phyloP scores from a whole-genome alignment of 2,797 vertebrate species.

The Halcyon badia region DNA sequence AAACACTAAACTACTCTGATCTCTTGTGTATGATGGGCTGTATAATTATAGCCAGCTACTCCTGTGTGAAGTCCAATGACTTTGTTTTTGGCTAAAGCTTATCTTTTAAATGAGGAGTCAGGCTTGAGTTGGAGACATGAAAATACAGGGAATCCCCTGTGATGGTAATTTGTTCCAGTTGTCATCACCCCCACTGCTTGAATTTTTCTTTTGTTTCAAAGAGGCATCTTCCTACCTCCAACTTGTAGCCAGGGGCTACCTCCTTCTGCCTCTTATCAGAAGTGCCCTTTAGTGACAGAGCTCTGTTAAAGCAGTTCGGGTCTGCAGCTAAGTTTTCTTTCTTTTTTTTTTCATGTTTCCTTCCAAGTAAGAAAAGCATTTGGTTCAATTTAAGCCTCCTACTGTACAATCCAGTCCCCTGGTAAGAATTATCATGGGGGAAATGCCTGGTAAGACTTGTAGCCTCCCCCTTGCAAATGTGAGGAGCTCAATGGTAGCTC shows the following conservation, averaged over 20 bases:
- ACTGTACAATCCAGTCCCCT: neutral
- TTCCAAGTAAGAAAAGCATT: neutral
- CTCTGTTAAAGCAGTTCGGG: neutral
- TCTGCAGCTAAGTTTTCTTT: neutral
- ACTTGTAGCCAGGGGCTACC: neutral
- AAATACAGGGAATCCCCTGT: conserved; percentile 54
- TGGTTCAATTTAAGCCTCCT: neutral
- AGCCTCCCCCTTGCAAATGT: fast-evolving
- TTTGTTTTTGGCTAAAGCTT: conserved; percentile 27
- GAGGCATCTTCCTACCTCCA: neutral
- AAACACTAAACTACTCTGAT: conserved; percentile 26
- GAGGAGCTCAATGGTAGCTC: neutral
- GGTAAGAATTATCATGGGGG: neutral
- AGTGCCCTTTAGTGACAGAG: neutral
- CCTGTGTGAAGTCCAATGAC: neutral
- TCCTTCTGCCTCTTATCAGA: neutral
- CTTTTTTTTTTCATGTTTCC: neutral
- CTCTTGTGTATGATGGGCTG: neutral
- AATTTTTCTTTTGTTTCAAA: neutral
- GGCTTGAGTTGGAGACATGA: conserved; percentile 21
- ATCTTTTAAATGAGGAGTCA: conserved; percentile 31
- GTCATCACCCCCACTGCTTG: neutral
- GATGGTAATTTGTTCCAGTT: conserved; percentile 55
- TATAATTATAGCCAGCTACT: conserved; percentile 1
- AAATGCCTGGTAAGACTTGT: neutral